A percentile compares a stretch with the other conserved stretches of the same genome.
Conservation (phyloP, 1,140 invertebrate genomes). For the Periplaneta americana region DNA sequence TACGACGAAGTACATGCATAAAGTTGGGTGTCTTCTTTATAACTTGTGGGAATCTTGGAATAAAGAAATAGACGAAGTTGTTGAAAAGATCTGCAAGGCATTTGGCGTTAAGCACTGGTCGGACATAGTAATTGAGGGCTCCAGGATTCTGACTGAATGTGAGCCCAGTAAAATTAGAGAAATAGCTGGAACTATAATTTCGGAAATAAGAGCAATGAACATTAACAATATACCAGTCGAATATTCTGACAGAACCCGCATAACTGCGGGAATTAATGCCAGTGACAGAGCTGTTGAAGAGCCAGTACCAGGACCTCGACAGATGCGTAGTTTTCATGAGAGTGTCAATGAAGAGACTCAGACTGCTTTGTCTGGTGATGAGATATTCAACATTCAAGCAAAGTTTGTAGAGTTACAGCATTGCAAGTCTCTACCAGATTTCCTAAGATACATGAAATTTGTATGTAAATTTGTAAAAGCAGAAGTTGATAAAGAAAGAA, state of each 20-base stretch:
- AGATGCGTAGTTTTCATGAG: no score
- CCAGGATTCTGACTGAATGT: background rate
- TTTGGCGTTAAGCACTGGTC: background rate
- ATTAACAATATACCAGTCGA: no score
- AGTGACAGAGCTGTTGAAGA: background rate
- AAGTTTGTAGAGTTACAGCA: background rate
- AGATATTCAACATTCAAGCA: background rate
- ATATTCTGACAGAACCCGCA: background rate
- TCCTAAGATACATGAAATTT: background rate
- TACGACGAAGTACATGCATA: background rate
- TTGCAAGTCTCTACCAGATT: background rate
- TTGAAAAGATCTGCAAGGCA: background rate
- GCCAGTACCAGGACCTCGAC: background rate
- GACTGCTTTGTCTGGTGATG: background rate
- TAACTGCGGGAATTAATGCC: background rate
- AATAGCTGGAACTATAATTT: background rate
- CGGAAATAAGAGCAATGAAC: background rate
- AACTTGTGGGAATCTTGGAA: background rate
- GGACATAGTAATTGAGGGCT: background rate
- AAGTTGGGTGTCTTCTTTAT: background rate
- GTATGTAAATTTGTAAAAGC: background rate
- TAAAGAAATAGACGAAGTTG: background rate
- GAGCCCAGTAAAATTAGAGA: background rate
- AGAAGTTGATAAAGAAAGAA: background rate
- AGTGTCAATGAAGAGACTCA: background rate